These are phyloP conservation scores for Gasterosteus nipponicus DNA, from an alignment of 2,113 vertebrate species.

Conservation along the genomic window DNA sequence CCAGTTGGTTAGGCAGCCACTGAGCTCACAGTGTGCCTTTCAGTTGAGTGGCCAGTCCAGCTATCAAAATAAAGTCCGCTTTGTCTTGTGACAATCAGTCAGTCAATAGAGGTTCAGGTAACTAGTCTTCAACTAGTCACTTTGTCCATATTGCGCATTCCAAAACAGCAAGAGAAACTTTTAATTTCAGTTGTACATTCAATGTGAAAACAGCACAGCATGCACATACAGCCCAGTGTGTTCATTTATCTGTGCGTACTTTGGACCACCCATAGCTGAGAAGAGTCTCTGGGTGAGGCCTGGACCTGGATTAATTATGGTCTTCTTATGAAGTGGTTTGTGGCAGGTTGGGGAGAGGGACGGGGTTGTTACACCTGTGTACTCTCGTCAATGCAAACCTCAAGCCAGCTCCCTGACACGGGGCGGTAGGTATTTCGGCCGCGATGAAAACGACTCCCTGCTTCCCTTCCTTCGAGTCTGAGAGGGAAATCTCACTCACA, in stretches of 20 bases:
- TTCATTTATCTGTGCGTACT: conserved; percentile 35
- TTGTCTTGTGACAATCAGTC: conserved; percentile 4
- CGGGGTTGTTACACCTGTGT: conserved; percentile 78
- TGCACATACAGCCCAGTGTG: conserved; percentile 21
- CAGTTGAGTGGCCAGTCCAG: conserved; percentile 1
- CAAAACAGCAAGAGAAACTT: conserved; percentile 42
- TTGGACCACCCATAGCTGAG: conserved; percentile 73
- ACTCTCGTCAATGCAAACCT: conserved; percentile 67
- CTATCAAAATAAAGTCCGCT: conserved; percentile 2
- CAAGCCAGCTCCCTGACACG: conserved; percentile 65
- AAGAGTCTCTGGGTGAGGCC: conserved; percentile 68
- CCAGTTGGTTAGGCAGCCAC: conserved; percentile 37
- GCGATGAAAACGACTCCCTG: conserved; percentile 75
- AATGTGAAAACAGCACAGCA: conserved; percentile 26
- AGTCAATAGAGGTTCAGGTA: not conserved
- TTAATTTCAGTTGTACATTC: conserved; percentile 28
- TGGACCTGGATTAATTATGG: conserved; percentile 77
- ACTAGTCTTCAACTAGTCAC: conserved; percentile 3
- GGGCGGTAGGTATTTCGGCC: conserved; percentile 49
- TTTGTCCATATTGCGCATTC: conserved; percentile 5
- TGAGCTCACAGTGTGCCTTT: conserved; percentile 30
- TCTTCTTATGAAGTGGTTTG: conserved; percentile 73
- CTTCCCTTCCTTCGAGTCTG: conserved; percentile 37
- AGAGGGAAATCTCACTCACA: conserved; percentile 63
- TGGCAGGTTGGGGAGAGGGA: conserved; percentile 68